These are phyloP conservation scores for Spodoptera littoralis DNA, from an alignment of 2,888 invertebrate genomes.

Conservation along the genomic window DNA sequence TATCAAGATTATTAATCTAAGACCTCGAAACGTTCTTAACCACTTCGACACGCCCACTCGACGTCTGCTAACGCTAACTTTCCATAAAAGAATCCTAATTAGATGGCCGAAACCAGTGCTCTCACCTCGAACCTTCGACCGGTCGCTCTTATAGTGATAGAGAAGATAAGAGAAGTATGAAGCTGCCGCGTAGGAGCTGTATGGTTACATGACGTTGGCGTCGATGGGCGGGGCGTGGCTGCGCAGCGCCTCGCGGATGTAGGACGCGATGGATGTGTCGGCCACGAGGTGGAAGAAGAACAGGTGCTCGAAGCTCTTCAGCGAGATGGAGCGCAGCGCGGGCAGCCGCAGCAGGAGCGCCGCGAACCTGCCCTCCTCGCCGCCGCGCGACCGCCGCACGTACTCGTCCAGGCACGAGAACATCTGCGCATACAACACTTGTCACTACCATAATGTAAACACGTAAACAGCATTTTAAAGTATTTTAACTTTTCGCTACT, in stretches of 20 bases:
- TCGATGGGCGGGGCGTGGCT: conserved; percentile 89
- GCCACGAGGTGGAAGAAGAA: conserved; percentile 98
- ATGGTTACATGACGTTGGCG: conserved; percentile 70
- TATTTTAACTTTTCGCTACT: too few relatives aligned
- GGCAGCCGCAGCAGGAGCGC: conserved; percentile 96
- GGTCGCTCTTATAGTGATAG: conserved; percentile 24
- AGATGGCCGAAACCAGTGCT: conserved; percentile 39
- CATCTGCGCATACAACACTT: conserved; percentile 74
- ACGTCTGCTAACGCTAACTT: conserved; percentile 40
- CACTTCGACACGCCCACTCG: conserved; percentile 28
- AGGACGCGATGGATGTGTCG: conserved; percentile 95
- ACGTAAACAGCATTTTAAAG: too few relatives aligned
- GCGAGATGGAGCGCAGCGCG: conserved; percentile 96
- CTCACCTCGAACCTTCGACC: conserved; percentile 51
- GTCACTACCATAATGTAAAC: background rate
- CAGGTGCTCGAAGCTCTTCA: conserved; percentile 98
- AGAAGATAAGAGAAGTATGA: conserved; percentile 18
- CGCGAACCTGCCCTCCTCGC: conserved; percentile 98
- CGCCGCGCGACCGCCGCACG: conserved; percentile 95
- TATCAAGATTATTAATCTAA: conserved; percentile 45
- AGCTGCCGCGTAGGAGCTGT: conserved; percentile 26
- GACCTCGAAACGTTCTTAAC: conserved; percentile 37
- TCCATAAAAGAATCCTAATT: conserved; percentile 44
- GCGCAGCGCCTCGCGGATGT: conserved; percentile 93
- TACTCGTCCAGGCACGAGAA: conserved; percentile 99